phyloP scores from a whole-genome alignment of 2,888 invertebrate species.

The Cacoxenus indagator region DNA sequence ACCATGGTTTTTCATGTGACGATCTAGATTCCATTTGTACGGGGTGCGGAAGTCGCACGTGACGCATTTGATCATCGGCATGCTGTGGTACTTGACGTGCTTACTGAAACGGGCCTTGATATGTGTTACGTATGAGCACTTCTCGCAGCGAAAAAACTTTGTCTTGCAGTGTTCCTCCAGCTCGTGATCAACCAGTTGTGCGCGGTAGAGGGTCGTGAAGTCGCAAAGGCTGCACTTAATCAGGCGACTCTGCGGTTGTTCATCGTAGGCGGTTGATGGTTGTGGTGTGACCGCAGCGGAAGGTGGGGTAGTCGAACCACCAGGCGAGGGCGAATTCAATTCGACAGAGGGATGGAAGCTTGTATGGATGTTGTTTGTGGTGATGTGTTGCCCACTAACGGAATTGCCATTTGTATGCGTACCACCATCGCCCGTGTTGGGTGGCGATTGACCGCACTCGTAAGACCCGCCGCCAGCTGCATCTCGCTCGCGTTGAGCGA shows the following conservation, averaged over 20 bases:
- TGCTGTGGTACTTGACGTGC: constrained; percentile 93
- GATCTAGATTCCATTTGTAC: constrained; percentile 92
- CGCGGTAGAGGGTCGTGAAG: constrained; percentile 77
- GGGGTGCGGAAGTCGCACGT: constrained; percentile 94
- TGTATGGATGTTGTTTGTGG: constrained; percentile 22
- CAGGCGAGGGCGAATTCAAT: constrained; percentile 60
- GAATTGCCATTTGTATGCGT: constrained; percentile 12
- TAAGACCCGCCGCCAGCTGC: constrained; percentile 32
- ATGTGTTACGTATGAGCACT: constrained; percentile 93
- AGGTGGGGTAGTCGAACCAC: constrained; percentile 62
- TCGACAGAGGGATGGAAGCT: constrained; percentile 45
- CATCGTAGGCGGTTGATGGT: constrained; percentile 38
- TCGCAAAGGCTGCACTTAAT: constrained; percentile 79
- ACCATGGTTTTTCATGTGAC: constrained; percentile 93
- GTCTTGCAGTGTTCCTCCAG: constrained; percentile 83
- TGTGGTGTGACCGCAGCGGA: constrained; percentile 33
- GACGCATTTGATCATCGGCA: constrained; percentile 95
- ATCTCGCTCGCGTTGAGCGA: constrained; percentile 44
- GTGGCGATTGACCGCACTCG: constrained; percentile 42
- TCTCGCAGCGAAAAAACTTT: constrained; percentile 85
- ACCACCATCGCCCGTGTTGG: constrained; percentile 34
- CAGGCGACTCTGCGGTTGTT: constrained; percentile 66
- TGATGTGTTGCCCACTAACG: background rate
- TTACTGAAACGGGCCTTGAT: constrained; percentile 91
- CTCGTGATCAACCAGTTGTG: constrained; percentile 79